Percentiles rank a stretch among this genome's conserved stretches.
Evolutionary conservation across 2,888 invertebrate species (phyloP).

Genomic region (Argynnis bischoffii): DNA sequence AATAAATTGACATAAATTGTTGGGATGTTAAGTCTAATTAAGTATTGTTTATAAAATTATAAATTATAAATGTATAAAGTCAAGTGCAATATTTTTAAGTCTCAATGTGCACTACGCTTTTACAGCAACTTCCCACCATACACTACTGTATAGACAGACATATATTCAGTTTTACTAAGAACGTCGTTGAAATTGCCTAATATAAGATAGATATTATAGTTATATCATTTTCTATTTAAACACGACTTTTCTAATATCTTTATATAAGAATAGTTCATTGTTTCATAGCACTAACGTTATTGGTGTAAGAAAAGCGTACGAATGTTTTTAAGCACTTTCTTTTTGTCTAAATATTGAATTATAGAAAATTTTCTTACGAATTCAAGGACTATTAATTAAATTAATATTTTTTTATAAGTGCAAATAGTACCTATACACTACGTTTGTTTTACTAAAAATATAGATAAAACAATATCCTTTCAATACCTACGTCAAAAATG

Average conservation of each 20-base stretch:
- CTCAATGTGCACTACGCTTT: constrained; percentile 28
- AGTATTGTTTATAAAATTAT: not conserved
- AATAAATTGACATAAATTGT: too few species aligned
- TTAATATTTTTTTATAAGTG: too few species aligned
- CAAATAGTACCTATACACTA: too few species aligned
- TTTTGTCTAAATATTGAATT: too few species aligned
- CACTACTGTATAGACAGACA: constrained; percentile 16
- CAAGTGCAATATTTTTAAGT: not conserved
- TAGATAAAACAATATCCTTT: too few species aligned
- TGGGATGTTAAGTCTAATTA: not conserved
- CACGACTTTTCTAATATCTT: constrained; percentile 31
- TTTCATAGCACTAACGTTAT: not conserved
- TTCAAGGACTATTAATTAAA: too few species aligned
- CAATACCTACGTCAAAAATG: too few species aligned
- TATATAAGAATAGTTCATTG: constrained; percentile 23
- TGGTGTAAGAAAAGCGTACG: not conserved
- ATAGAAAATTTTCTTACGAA: too few species aligned
- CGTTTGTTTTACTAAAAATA: too few species aligned
- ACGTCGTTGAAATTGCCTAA: constrained; percentile 24
- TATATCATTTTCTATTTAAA: constrained; percentile 23
- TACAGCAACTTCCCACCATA: constrained; percentile 10
- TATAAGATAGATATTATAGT: constrained; percentile 14
- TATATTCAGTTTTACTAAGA: constrained; percentile 8
- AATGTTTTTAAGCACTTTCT: too few species aligned
- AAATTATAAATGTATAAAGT: not conserved